Conservation (phyloP, 2,797 vertebrate genomes). For the Remorina albescens region DNA sequence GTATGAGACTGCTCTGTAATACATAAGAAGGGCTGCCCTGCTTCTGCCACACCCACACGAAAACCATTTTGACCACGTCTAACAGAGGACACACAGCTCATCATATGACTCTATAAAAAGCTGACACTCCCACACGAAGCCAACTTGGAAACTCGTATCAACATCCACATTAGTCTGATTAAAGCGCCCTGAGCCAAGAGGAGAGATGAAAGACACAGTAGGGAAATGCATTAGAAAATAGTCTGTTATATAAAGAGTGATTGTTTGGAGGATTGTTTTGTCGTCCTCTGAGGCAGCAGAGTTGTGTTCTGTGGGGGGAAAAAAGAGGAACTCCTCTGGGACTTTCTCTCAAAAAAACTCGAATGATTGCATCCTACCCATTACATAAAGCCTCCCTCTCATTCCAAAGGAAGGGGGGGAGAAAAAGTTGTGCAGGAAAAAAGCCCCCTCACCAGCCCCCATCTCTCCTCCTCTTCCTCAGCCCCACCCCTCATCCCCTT, state of each 20-base stretch:
- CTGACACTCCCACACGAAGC: slow-evolving; percentile 1
- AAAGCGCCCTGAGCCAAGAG: slow-evolving; percentile 21
- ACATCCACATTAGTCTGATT: neutral
- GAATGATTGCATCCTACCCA: slow-evolving; percentile 58
- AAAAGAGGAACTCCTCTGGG: slow-evolving; percentile 31
- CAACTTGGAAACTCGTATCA: neutral
- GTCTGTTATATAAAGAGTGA: neutral
- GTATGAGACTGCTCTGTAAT: slow-evolving; percentile 33
- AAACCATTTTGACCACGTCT: slow-evolving; percentile 52
- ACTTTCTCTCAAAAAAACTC: slow-evolving; percentile 52
- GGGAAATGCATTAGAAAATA: neutral
- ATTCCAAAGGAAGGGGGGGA: slow-evolving; percentile 41
- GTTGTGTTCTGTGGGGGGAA: slow-evolving; percentile 33
- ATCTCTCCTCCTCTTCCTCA: slow-evolving; percentile 16
- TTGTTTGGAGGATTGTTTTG: slow-evolving; percentile 25
- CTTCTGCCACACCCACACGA: too few relatives aligned
- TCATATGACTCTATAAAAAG: slow-evolving; percentile 43
- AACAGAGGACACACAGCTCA: slow-evolving; percentile 22
- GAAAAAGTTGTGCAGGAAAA: slow-evolving; percentile 72
- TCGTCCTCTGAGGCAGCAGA: slow-evolving; percentile 16
- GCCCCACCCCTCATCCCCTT: slow-evolving; percentile 40
- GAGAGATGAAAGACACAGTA: neutral
- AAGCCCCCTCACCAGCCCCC: slow-evolving; percentile 71
- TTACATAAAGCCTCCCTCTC: slow-evolving; percentile 75
- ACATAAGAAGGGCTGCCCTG: neutral